Evolutionary conservation across 2,113 vertebrate species (phyloP).

Genomic region (Ageneiosus marmoratus): DNA sequence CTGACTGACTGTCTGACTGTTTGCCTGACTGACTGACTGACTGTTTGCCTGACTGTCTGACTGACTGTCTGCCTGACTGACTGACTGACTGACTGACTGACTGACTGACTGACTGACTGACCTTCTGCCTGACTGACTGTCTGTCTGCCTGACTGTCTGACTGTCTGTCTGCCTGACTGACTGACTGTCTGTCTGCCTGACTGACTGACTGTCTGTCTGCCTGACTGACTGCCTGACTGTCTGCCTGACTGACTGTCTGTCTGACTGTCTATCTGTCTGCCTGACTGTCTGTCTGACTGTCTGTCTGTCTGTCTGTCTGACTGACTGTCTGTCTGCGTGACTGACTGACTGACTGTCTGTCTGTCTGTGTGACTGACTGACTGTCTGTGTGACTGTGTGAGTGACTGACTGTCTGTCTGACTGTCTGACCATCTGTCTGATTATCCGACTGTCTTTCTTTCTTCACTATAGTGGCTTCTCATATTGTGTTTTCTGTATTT

Average conservation of each 20-base stretch:
- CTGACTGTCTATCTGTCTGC: background rate
- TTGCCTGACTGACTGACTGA: too few relatives aligned
- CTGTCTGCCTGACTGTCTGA: background rate
- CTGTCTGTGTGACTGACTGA: too few relatives aligned
- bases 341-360: too few relatives aligned
- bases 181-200: background rate
- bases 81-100: too few relatives aligned
- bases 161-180: background rate
- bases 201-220: background rate
- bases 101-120: too few relatives aligned
- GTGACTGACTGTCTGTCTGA: background rate
- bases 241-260: too few relatives aligned
- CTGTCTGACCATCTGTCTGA: background rate
- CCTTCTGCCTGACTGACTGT: background rate
- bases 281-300: too few relatives aligned
- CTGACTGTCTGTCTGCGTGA: too few relatives aligned
- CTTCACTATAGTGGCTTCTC: too few relatives aligned
- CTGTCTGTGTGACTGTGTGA: background rate
- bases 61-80: too few relatives aligned
- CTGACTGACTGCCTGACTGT: background rate
- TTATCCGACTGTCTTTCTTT: background rate
- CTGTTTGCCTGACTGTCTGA: too few relatives aligned
- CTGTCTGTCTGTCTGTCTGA: too few relatives aligned
- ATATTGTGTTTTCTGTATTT: background rate
- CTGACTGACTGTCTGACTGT: background rate